Conservation (phyloP, 2,888 invertebrate species). For the Pogonocherus hispidulus region DNA sequence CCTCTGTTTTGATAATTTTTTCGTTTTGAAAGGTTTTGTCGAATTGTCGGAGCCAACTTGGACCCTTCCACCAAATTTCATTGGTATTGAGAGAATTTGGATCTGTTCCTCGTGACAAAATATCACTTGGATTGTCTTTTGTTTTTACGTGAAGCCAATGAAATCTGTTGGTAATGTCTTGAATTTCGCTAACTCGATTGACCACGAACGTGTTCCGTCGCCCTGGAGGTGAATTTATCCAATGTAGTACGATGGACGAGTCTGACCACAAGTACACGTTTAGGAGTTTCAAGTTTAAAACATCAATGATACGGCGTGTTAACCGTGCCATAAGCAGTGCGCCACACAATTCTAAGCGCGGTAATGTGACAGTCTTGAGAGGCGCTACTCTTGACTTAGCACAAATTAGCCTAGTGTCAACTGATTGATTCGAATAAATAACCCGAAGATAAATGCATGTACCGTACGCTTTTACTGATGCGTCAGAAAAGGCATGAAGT, state of each 20-base stretch:
- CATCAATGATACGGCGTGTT: neutral
- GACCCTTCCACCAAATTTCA: neutral
- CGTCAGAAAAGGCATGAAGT: slow-evolving; percentile 5
- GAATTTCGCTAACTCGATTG: slow-evolving; percentile 11
- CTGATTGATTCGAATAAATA: neutral
- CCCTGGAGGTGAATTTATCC: neutral
- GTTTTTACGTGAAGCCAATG: neutral
- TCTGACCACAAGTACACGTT: neutral
- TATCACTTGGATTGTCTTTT: neutral
- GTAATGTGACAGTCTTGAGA: neutral
- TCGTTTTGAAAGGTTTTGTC: neutral
- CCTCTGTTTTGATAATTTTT: too few relatives aligned
- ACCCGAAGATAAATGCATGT: neutral
- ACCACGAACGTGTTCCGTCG: slow-evolving; percentile 6
- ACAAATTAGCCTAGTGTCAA: neutral
- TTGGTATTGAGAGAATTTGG: neutral
- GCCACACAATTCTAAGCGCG: slow-evolving; percentile 10
- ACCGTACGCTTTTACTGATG: neutral
- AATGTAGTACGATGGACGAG: neutral
- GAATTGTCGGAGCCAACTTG: neutral
- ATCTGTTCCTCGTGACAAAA: neutral
- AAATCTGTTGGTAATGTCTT: neutral
- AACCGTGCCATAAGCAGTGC: neutral
- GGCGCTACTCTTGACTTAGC: slow-evolving; percentile 6
- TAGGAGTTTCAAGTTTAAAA: neutral